A percentile compares a stretch with the other conserved stretches of the same genome.
These are phyloP conservation scores for Dufourea novaeangliae DNA, from an alignment of 1,140 invertebrate genomes.

Conservation along the genomic window DNA sequence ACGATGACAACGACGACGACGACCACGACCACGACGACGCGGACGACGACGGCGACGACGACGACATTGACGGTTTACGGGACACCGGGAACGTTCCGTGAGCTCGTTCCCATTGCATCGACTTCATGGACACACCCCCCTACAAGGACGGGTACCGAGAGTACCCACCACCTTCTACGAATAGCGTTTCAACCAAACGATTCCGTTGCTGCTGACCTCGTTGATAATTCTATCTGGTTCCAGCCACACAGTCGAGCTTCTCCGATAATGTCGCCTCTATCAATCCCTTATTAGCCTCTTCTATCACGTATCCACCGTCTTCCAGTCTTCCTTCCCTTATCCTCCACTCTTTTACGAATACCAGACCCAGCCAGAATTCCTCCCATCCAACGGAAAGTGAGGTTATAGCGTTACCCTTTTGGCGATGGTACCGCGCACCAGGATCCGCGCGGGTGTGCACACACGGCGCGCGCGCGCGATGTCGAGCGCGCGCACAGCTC, in stretches of 20 bases:
- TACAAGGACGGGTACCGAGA: not conserved
- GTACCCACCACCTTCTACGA: conserved; percentile 24
- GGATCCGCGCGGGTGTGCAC: conserved; percentile 42
- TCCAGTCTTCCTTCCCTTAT: not conserved
- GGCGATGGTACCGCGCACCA: conserved; percentile 41
- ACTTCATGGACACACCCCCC: conserved; percentile 69
- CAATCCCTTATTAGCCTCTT: too few relatives aligned
- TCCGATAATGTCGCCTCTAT: too few relatives aligned
- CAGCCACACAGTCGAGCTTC: too few relatives aligned
- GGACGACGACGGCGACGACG: conserved; percentile 21
- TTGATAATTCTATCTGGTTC: too few relatives aligned
- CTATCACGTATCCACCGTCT: too few relatives aligned
- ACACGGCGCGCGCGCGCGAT: conserved; percentile 28
- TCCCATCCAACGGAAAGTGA: conserved; percentile 36
- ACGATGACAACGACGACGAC: conserved; percentile 15
- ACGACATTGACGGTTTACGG: conserved; percentile 38
- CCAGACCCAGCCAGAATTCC: not conserved
- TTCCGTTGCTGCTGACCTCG: conserved; percentile 33
- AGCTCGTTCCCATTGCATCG: conserved; percentile 41
- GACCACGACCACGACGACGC: conserved; percentile 11
- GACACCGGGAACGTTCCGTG: conserved; percentile 44
- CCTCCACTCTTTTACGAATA: conserved; percentile 1
- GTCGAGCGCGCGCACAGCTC: conserved; percentile 39
- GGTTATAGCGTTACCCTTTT: conserved; percentile 49
- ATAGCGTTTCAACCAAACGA: conserved; percentile 15